Evolutionary conservation across 1,140 invertebrate species (phyloP).

Genomic region (Choristoneura fumiferana): DNA sequence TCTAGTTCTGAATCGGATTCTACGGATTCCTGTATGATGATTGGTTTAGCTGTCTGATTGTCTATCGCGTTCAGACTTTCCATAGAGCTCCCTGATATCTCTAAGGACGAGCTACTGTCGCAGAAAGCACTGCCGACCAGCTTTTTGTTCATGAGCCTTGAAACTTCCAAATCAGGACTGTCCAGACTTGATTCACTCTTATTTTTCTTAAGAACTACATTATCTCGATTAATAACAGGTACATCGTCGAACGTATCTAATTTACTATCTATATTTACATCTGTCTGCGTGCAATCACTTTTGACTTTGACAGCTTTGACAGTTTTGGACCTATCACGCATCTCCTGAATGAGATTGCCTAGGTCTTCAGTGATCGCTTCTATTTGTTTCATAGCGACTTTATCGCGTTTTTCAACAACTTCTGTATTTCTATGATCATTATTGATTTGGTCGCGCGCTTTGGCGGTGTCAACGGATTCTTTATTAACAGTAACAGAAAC

Average conservation of each 20-base stretch:
- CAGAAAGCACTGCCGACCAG: constrained; percentile 55
- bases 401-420: constrained; percentile 33
- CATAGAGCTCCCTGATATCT: constrained; percentile 73
- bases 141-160: constrained; percentile 65
- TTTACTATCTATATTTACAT: constrained; percentile 30
- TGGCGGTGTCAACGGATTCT: constrained; percentile 42
- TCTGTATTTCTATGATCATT: constrained; percentile 17
- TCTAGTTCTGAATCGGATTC: constrained; percentile 42
- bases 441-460: constrained; percentile 55
- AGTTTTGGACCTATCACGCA: constrained; percentile 50
- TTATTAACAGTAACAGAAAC: constrained; percentile 40
- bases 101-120: constrained; percentile 72
- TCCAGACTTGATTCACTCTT: constrained; percentile 75
- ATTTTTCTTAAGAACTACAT: constrained; percentile 73
- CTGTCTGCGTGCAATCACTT: constrained; percentile 40
- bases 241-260: constrained; percentile 40
- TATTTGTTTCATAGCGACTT: constrained; percentile 52
- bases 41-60: constrained; percentile 31
- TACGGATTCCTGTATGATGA: constrained; percentile 35
- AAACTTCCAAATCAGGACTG: constrained; percentile 75
- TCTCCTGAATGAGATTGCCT: constrained; percentile 57
- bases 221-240: constrained; percentile 57
- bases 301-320: constrained; percentile 27
- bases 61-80: constrained; percentile 62
- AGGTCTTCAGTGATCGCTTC: constrained; percentile 55